Evolutionary conservation across 2,113 vertebrate genomes (phyloP).

Genomic region (Egretta garzetta): DNA sequence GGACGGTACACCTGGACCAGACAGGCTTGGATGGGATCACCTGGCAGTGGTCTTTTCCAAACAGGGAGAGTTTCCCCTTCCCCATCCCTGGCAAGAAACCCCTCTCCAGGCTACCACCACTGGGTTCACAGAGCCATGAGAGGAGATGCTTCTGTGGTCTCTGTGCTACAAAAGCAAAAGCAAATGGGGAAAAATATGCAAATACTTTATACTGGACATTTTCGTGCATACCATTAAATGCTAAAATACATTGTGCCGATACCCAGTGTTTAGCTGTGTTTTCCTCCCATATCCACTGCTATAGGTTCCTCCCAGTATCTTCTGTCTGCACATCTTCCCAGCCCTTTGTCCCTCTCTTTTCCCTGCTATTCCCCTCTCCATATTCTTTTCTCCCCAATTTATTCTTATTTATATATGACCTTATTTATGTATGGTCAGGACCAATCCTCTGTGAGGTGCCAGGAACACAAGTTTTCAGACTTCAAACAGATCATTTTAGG

Average conservation of each 20-base stretch:
- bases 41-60: neutral
- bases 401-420: neutral
- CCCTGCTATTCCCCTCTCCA: neutral
- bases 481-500: neutral
- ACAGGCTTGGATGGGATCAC: neutral
- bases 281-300: neutral
- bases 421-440: neutral
- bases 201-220: neutral
- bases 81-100: neutral
- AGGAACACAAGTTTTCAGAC: neutral
- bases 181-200: neutral
- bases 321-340: neutral
- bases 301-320: neutral
- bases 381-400: neutral
- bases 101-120: rapidly evolving
- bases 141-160: neutral
- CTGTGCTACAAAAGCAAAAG: neutral
- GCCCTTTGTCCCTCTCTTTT: neutral
- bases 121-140: rapidly evolving
- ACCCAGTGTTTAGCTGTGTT: neutral
- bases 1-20: neutral
- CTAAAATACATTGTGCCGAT: neutral
- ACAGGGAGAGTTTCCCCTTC: neutral
- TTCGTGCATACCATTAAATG: neutral
- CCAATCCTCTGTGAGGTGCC: neutral